These are phyloP conservation scores for Tyria jacobaeae DNA, from an alignment of 2,888 invertebrate species.

Conservation along the genomic window DNA sequence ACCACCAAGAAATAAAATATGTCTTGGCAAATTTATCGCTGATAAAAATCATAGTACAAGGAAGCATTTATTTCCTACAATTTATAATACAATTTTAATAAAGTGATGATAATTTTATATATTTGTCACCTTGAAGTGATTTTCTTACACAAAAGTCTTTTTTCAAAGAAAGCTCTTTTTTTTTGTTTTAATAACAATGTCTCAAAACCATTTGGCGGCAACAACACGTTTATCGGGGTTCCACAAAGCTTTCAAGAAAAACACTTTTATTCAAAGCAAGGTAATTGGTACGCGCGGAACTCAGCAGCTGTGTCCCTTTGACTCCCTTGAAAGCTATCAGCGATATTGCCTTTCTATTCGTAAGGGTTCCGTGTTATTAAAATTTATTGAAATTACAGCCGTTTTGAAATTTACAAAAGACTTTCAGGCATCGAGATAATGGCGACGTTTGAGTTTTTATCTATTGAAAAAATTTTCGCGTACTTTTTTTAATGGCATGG, in stretches of 20 bases:
- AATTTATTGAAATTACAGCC: slow-evolving; percentile 57
- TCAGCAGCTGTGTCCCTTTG: slow-evolving; percentile 53
- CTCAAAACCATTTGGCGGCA: slow-evolving; percentile 30
- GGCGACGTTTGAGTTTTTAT: slow-evolving; percentile 28
- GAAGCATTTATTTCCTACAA: no score
- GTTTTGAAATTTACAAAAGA: slow-evolving; percentile 40
- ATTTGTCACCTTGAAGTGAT: neutral
- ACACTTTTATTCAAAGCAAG: slow-evolving; percentile 50
- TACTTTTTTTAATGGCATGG: no score
- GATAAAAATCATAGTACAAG: no score
- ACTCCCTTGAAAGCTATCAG: slow-evolving; percentile 55
- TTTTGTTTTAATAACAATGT: slow-evolving; percentile 13
- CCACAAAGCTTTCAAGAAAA: slow-evolving; percentile 50
- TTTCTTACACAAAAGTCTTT: neutral
- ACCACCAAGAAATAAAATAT: no score
- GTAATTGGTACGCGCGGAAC: slow-evolving; percentile 49
- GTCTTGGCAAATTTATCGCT: no score
- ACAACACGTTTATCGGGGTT: slow-evolving; percentile 45
- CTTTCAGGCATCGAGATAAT: slow-evolving; percentile 33
- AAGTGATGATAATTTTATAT: no score
- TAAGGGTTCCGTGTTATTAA: slow-evolving; percentile 54
- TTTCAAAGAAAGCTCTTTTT: slow-evolving; percentile 12
- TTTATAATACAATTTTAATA: no score
- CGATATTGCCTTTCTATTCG: slow-evolving; percentile 58
- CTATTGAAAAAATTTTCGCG: slow-evolving; percentile 28